These are phyloP conservation scores for Microcebus tavaratra DNA, from an alignment of 2,113 vertebrate species.

Conservation along the genomic window DNA sequence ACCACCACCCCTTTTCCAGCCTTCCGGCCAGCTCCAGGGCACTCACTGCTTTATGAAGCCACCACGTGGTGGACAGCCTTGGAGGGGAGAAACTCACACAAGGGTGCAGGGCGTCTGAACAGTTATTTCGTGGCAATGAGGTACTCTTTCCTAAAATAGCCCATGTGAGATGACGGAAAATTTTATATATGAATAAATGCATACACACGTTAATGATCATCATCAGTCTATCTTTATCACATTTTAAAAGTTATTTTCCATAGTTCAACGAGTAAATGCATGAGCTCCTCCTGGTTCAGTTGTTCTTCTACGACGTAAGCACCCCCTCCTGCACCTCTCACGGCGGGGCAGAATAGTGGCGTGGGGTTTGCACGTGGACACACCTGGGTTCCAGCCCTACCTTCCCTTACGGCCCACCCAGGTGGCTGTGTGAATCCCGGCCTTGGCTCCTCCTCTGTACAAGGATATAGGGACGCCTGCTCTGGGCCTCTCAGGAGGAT, in stretches of 20 bases:
- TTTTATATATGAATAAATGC: not conserved
- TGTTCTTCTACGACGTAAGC: not conserved
- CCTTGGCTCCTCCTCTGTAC: not conserved
- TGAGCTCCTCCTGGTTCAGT: no score
- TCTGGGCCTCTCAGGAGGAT: not conserved
- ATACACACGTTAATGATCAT: not conserved
- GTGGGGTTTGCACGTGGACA: accelerated
- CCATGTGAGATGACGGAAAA: not conserved
- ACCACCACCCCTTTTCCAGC: accelerated
- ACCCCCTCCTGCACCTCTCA: accelerated
- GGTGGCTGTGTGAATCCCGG: accelerated
- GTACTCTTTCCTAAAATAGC: not conserved
- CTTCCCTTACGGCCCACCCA: not conserved
- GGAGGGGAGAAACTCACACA: accelerated
- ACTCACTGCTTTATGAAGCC: accelerated
- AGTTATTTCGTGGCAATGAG: not conserved
- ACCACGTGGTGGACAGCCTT: accelerated
- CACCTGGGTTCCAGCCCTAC: not conserved
- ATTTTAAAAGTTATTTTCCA: not conserved
- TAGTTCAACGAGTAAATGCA: not conserved
- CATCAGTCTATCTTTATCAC: not conserved
- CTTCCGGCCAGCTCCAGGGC: accelerated
- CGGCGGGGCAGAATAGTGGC: accelerated
- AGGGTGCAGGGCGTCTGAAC: accelerated
- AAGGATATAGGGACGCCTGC: accelerated